Conservation (phyloP, 2,888 invertebrate species). For the Gymnoscelis rufifasciata region DNA sequence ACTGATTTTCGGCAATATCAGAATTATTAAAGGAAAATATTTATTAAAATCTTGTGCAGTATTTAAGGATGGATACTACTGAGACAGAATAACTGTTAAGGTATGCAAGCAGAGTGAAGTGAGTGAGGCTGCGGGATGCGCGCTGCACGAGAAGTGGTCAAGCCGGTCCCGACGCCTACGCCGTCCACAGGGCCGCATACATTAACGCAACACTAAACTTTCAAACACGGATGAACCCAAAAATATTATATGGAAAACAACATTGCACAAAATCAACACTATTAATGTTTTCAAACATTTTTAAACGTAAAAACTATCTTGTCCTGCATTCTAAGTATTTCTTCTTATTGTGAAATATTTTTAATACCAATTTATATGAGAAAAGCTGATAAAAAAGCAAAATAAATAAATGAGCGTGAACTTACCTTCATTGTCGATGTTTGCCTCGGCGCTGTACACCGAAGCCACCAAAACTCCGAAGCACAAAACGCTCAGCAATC, state of each 20-base stretch:
- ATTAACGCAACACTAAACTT: conserved; percentile 34
- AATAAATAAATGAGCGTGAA: conserved; percentile 52
- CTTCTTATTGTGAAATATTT: neutral
- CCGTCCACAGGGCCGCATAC: conserved; percentile 43
- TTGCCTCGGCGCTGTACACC: conserved; percentile 66
- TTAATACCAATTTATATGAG: neutral
- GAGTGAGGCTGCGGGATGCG: conserved; percentile 41
- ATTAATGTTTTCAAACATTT: neutral
- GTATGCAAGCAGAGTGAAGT: conserved; percentile 6
- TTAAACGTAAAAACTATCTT: neutral
- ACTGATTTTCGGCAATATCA: too few relatives aligned
- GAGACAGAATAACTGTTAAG: conserved; percentile 12
- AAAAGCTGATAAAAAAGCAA: conserved; percentile 38
- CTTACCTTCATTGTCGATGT: conserved; percentile 77
- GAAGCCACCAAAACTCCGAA: conserved; percentile 72
- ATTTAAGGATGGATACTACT: conserved; percentile 21
- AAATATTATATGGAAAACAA: conserved; percentile 11
- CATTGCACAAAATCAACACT: conserved; percentile 9
- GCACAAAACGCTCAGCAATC: conserved; percentile 73
- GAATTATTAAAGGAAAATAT: too few relatives aligned
- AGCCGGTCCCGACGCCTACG: conserved; percentile 71
- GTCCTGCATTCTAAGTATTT: neutral
- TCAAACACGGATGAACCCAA: conserved; percentile 19
- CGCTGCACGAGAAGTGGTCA: conserved; percentile 48
- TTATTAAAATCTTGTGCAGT: too few relatives aligned